Conservation (phyloP, 2,797 vertebrate species). For the Peromyscus attwateri region DNA sequence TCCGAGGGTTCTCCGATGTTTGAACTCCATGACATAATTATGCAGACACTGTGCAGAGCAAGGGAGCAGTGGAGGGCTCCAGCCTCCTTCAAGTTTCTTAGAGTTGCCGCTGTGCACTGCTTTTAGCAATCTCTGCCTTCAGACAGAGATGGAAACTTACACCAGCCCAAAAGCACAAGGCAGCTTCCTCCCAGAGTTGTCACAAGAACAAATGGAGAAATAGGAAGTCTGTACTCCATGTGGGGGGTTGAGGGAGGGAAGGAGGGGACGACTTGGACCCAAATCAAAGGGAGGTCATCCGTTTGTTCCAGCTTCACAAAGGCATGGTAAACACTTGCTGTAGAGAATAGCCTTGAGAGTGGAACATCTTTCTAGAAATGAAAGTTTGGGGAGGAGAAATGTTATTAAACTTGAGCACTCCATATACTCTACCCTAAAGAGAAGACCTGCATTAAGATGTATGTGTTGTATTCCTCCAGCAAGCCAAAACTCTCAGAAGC, state of each 20-base stretch:
- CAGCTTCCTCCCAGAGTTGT: constrained; percentile 26
- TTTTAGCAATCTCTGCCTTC: not conserved
- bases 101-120: not conserved
- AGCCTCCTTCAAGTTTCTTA: constrained; percentile 46
- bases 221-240: not conserved
- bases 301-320: constrained; percentile 22
- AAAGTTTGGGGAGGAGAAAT: not conserved
- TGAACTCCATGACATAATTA: constrained; percentile 65
- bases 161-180: not conserved
- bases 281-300: not conserved
- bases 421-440: not conserved
- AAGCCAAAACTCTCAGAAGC: not conserved
- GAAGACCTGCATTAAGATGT: not conserved
- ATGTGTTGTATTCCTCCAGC: not conserved
- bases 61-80: constrained; percentile 56
- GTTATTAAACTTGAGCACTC: not conserved
- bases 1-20: constrained; percentile 65
- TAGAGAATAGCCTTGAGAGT: constrained; percentile 26
- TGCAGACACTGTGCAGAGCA: constrained; percentile 64
- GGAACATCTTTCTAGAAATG: not conserved
- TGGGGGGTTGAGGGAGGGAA: too few relatives aligned
- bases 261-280: not conserved
- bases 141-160: constrained; percentile 9
- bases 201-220: constrained; percentile 30
- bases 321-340: not conserved